These are phyloP conservation scores for Euclidia mi DNA, from an alignment of 2,888 invertebrate species.

Conservation along the genomic window DNA sequence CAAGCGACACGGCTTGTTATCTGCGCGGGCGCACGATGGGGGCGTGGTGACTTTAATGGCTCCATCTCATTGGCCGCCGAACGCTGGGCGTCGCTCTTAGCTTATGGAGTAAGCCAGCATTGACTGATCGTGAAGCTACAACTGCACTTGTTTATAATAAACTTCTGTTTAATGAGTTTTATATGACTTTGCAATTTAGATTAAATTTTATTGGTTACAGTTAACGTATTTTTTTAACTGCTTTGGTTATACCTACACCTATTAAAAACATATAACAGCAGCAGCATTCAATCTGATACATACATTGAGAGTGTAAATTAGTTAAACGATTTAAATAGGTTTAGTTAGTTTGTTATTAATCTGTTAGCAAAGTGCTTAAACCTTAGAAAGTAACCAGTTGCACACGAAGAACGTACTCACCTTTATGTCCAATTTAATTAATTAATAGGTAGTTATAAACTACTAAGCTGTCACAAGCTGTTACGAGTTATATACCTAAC, in stretches of 20 bases:
- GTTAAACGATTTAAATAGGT: conserved; percentile 5
- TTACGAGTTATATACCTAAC: too few species aligned
- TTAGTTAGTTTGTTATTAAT: neutral
- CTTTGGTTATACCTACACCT: conserved; percentile 12
- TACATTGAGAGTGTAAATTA: neutral
- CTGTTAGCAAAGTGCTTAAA: neutral
- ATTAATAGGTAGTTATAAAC: too few species aligned
- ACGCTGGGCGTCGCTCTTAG: conserved; percentile 72
- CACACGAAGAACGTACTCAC: too few species aligned
- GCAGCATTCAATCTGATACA: neutral
- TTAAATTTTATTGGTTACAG: conserved; percentile 80
- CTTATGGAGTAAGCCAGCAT: conserved; percentile 78
- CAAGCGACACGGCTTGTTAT: conserved; percentile 60
- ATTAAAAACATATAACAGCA: conserved; percentile 1
- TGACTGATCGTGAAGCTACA: conserved; percentile 81
- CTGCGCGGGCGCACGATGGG: conserved; percentile 77
- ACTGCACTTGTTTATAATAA: conserved; percentile 88
- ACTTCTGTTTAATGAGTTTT: conserved; percentile 85
- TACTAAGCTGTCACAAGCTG: too few species aligned
- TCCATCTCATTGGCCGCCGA: conserved; percentile 70
- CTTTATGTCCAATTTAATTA: too few species aligned
- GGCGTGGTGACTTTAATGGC: conserved; percentile 74
- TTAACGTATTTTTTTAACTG: conserved; percentile 65
- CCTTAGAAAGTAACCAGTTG: neutral
- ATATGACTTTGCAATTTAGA: conserved; percentile 83